phyloP scores from a whole-genome alignment of 2,113 vertebrate genomes.

The Chaetops frenatus region DNA sequence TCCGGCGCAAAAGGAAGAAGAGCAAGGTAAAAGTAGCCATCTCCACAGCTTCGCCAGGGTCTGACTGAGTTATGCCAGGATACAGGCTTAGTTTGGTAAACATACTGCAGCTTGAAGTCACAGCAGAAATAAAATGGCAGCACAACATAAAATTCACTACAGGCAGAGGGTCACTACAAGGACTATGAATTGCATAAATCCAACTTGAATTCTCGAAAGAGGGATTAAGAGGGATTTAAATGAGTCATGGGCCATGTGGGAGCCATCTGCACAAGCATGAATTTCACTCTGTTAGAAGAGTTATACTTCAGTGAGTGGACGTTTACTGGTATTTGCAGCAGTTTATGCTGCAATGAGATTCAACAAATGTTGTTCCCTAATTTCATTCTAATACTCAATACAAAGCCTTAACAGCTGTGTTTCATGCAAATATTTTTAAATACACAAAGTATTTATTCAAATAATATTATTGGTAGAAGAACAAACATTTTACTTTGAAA shows the following conservation, averaged over 20 bases:
- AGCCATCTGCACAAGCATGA: constrained; percentile 6
- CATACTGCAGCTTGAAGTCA: background rate
- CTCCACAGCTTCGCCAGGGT: background rate
- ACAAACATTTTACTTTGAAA: background rate
- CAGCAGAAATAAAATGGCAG: background rate
- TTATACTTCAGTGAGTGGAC: background rate
- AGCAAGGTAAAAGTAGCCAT: constrained; percentile 76
- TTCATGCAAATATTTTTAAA: background rate
- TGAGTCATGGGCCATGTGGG: background rate
- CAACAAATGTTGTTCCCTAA: background rate
- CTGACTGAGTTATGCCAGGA: background rate
- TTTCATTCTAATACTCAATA: background rate
- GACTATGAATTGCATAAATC: constrained; percentile 3
- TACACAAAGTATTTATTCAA: background rate
- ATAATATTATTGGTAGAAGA: background rate
- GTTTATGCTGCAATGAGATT: background rate
- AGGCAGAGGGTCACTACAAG: constrained; percentile 4
- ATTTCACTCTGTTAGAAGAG: background rate
- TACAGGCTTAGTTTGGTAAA: background rate
- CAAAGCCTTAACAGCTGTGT: background rate
- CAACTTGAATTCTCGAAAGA: background rate
- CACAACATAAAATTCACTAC: background rate
- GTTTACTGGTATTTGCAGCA: background rate
- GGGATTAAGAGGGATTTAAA: constrained; percentile 44
- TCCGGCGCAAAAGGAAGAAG: constrained; percentile 83